phyloP scores from a whole-genome alignment of 2,888 invertebrate genomes.

The Cabera pusaria region DNA sequence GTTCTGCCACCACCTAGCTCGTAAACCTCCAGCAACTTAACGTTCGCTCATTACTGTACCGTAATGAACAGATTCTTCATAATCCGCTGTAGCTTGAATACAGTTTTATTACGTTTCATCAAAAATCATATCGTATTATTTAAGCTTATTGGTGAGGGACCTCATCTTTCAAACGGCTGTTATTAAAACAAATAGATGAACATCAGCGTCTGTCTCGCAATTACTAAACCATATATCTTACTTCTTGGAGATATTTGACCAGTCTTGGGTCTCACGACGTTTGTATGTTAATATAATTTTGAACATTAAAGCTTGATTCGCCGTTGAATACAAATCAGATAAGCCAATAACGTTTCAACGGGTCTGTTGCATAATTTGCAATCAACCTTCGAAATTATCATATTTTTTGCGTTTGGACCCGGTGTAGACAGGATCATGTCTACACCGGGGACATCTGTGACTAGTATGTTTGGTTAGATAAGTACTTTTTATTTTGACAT shows the following conservation, averaged over 20 bases:
- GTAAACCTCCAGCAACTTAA: slow-evolving; percentile 47
- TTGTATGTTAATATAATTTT: slow-evolving; percentile 31
- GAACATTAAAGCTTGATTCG: slow-evolving; percentile 38
- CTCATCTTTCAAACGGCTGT: slow-evolving; percentile 45
- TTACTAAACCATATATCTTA: slow-evolving; percentile 68
- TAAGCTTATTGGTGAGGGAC: slow-evolving; percentile 29
- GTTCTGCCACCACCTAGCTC: slow-evolving; percentile 39
- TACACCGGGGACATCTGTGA: too few relatives aligned
- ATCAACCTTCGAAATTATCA: slow-evolving; percentile 30
- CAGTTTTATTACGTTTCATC: not conserved
- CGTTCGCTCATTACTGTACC: slow-evolving; percentile 33
- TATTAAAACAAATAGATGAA: slow-evolving; percentile 67
- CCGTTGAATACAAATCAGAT: slow-evolving; percentile 37
- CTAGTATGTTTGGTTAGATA: too few relatives aligned
- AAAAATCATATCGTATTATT: slow-evolving; percentile 10
- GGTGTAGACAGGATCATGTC: too few relatives aligned
- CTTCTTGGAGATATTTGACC: slow-evolving; percentile 16
- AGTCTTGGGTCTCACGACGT: slow-evolving; percentile 37
- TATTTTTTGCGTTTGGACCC: slow-evolving; percentile 24
- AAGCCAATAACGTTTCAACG: slow-evolving; percentile 26
- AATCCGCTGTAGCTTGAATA: slow-evolving; percentile 18
- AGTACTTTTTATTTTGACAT: slow-evolving; percentile 4
- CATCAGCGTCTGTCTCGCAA: slow-evolving; percentile 52
- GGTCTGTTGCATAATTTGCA: slow-evolving; percentile 37
- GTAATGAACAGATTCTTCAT: slow-evolving; percentile 36